Evolutionary conservation across 2,888 invertebrate species (phyloP).

Genomic region (Drosophila leonis): DNA sequence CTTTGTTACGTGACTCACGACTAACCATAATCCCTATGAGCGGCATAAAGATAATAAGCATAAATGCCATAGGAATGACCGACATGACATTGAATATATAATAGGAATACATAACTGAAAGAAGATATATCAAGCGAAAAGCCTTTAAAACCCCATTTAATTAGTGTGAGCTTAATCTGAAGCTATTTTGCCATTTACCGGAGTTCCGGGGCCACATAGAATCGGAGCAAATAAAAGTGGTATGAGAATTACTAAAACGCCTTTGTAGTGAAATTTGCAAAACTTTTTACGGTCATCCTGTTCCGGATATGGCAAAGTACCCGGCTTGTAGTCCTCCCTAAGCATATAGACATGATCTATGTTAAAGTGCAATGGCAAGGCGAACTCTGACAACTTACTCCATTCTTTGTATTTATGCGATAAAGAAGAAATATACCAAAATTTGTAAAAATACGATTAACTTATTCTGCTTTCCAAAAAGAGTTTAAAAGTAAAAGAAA

Average conservation of each 20-base stretch:
- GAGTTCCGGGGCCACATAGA: conserved; percentile 15
- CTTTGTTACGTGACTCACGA: not conserved
- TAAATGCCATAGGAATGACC: conserved; percentile 51
- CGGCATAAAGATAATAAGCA: conserved; percentile 52
- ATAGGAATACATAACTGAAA: conserved; percentile 33
- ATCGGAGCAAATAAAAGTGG: conserved; percentile 48
- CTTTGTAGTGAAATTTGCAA: conserved; percentile 65
- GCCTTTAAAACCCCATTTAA: conserved; percentile 27
- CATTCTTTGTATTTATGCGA: not conserved
- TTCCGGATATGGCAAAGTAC: conserved; percentile 40
- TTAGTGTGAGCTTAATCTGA: not conserved
- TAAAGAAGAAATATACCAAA: not conserved
- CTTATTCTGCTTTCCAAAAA: not conserved
- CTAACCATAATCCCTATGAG: conserved; percentile 44
- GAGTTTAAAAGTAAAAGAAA: not conserved
- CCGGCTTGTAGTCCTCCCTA: conserved; percentile 58
- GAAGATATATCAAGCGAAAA: conserved; percentile 47
- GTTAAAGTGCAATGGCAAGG: too few species aligned
- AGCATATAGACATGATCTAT: not conserved
- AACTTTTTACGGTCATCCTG: conserved; percentile 54
- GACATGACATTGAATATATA: conserved; percentile 63
- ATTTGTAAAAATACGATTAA: not conserved
- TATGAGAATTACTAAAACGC: conserved; percentile 47
- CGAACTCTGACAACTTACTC: conserved; percentile 25
- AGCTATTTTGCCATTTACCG: conserved; percentile 30